These are phyloP conservation scores for Acronicta alni DNA, from an alignment of 2,888 invertebrate genomes.

Conservation along the genomic window DNA sequence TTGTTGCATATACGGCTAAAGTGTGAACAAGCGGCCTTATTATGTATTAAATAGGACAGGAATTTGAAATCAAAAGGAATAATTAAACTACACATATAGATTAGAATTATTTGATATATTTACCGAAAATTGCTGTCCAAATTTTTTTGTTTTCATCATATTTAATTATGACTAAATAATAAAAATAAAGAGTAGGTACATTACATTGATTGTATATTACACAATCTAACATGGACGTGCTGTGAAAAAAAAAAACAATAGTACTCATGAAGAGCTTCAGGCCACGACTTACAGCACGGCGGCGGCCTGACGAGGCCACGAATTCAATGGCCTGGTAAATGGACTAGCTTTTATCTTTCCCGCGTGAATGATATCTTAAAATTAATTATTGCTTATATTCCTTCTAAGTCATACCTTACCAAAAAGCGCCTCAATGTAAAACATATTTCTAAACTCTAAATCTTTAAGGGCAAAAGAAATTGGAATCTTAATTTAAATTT, in stretches of 20 bases:
- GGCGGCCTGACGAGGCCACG: constrained; percentile 11
- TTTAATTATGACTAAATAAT: constrained; percentile 53
- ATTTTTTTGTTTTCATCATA: constrained; percentile 56
- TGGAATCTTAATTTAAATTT: constrained; percentile 26
- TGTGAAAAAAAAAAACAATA: constrained; percentile 37
- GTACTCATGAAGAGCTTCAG: constrained; percentile 32
- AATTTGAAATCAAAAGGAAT: not conserved
- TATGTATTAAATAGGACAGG: no score
- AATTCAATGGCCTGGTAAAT: constrained; percentile 18
- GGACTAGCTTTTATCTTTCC: constrained; percentile 41
- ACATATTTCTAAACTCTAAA: constrained; percentile 6
- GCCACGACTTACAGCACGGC: constrained; percentile 32
- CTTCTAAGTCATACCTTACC: constrained; percentile 20
- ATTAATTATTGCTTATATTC: constrained; percentile 54
- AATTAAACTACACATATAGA: constrained; percentile 54
- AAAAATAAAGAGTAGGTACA: constrained; percentile 55
- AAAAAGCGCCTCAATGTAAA: constrained; percentile 11
- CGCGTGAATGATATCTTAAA: constrained; percentile 40
- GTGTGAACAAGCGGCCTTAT: no score
- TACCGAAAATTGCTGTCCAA: constrained; percentile 65
- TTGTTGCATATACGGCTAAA: no score
- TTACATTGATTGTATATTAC: constrained; percentile 52
- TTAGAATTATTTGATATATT: constrained; percentile 63
- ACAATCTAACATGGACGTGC: constrained; percentile 57
- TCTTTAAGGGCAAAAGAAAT: not conserved